These are phyloP conservation scores for Ranitomeya imitator DNA, from an alignment of 2,113 vertebrate species.

Conservation along the genomic window DNA sequence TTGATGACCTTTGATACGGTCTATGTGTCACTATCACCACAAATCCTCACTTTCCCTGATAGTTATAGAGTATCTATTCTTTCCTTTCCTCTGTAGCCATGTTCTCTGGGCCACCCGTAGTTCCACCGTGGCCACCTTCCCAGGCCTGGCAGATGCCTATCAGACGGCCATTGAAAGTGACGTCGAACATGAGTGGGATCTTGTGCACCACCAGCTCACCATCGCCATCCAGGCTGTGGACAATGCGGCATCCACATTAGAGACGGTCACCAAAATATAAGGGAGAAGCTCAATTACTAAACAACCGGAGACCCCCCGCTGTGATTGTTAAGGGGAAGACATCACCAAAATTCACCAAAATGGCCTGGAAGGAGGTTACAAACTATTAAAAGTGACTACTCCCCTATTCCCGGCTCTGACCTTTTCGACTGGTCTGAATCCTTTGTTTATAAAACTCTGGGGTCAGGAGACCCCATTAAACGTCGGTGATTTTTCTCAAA, in stretches of 20 bases:
- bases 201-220: constrained; percentile 79
- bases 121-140: constrained; percentile 73
- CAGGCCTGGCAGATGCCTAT: constrained; percentile 80
- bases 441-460: too few relatives aligned
- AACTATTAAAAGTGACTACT: too few relatives aligned
- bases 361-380: too few relatives aligned
- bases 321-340: too few relatives aligned
- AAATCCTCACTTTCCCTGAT: background rate
- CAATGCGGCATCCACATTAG: constrained; percentile 75
- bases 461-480: too few relatives aligned
- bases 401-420: too few relatives aligned
- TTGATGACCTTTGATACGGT: too few relatives aligned
- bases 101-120: constrained; percentile 81
- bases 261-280: constrained; percentile 63
- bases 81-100: constrained; percentile 66
- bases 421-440: too few relatives aligned
- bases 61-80: background rate
- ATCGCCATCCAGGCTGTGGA: constrained; percentile 78
- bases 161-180: constrained; percentile 57
- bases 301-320: background rate
- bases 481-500: too few relatives aligned
- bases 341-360: too few relatives aligned
- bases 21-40: background rate
- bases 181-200: constrained; percentile 66
- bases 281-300: too few relatives aligned